Evolutionary conservation across 2,797 vertebrate genomes (phyloP), one percentile per base, ranked within the genome.

Genomic region (Podargus strigoides): DNA sequence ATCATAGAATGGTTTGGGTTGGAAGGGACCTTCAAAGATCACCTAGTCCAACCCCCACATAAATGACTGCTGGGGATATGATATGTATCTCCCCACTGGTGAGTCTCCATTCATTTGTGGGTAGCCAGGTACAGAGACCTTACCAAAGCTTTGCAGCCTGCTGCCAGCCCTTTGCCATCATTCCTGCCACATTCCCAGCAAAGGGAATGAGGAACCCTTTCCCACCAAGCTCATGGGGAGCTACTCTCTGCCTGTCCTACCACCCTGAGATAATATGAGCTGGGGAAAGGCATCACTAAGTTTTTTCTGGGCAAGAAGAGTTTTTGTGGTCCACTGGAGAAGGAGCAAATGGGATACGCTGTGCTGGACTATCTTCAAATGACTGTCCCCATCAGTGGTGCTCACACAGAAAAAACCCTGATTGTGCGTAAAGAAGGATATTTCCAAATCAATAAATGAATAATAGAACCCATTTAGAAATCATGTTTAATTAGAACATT

Each of bases 391-490:
- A 49, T 14, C 5, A 73, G n/a, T 23, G n/a, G 1, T 53, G 15
- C 8, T 89, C 1, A 0, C 27, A 55, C 13, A 79, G 28, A 39
- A 85, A 36, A 90, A 28, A 0, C 2, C 4, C 17, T 17, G 3
- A 64, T 19, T n/a, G 10, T 62, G 20, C 41, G 28, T 64, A 75
- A 86, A 83, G 34, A 60, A 76, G 7, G 24, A 8, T 59, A 64
- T 81, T 84, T 81, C 37, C 15, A 12, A 84, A 94, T 53, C 47
- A 67, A 67, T 72, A 85, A 41, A 59, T 56, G 10, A 80, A 17
- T 56, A 81, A 64, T 50, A 68, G 9, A 84, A 37, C 7, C 2
- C 9, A 32, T 83, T 84, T 74, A n/a, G 34, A 89, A 91, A 92
- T 56, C 13, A 37, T 9, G 7, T 17, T 83, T 47, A 74, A 70